Conservation (phyloP, 2,888 invertebrate species). For the Cartodere bifasciata region DNA sequence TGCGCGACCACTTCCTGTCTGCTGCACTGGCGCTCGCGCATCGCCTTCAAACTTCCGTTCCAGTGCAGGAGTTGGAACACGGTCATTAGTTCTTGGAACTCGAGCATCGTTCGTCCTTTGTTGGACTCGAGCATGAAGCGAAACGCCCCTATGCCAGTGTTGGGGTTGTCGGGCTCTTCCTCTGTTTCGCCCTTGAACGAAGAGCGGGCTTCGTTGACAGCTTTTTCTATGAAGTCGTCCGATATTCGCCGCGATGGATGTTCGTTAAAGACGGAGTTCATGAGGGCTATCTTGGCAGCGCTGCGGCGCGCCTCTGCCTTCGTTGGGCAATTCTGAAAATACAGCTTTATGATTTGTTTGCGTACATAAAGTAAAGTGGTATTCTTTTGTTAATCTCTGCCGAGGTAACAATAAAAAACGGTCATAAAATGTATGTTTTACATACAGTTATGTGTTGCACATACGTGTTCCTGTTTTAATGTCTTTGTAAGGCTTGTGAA, state of each 20-base stretch:
- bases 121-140: constrained; percentile 67
- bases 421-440: no score
- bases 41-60: constrained; percentile 92
- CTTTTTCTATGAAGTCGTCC: constrained; percentile 88
- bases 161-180: constrained; percentile 49
- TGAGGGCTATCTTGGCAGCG: constrained; percentile 88
- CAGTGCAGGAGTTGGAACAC: constrained; percentile 91
- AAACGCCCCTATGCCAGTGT: constrained; percentile 60
- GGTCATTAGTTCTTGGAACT: constrained; percentile 96
- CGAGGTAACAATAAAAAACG: no score
- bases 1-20: constrained; percentile 87
- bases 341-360: no score
- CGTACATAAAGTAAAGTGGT: no score
- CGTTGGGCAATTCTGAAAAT: constrained; percentile 82
- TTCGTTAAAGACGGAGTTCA: constrained; percentile 95
- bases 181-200: constrained; percentile 59
- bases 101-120: constrained; percentile 88
- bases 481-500: no score
- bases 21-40: constrained; percentile 90
- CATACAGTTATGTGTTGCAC: no score
- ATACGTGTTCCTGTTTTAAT: no score
- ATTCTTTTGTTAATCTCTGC: no score
- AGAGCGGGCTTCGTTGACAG: constrained; percentile 80
- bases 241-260: constrained; percentile 86
- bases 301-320: constrained; percentile 90